Evolutionary conservation across 1,140 invertebrate species (phyloP).

Genomic region (Trinorchestia longiramus): DNA sequence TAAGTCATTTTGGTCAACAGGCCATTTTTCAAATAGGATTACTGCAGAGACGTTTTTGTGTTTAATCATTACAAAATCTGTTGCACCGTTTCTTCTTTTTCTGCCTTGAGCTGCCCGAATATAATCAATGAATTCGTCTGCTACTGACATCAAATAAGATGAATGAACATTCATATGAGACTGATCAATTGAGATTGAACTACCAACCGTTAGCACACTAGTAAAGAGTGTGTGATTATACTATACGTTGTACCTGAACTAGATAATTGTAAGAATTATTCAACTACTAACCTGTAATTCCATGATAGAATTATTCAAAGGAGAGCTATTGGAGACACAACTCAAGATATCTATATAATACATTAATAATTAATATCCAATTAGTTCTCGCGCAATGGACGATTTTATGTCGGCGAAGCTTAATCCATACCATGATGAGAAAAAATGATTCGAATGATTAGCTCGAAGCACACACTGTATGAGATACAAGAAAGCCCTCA

Average conservation of each 20-base stretch:
- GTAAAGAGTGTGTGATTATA: not conserved
- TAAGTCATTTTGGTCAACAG: not conserved
- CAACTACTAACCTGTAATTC: not conserved
- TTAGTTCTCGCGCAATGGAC: not conserved
- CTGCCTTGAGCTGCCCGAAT: not conserved
- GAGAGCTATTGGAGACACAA: not conserved
- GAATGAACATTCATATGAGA: not conserved
- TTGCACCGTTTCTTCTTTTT: not conserved
- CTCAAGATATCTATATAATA: not conserved
- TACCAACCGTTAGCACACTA: not conserved
- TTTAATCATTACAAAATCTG: no score
- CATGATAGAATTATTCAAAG: not conserved
- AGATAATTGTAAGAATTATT: not conserved
- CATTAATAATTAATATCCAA: not conserved
- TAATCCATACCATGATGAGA: not conserved
- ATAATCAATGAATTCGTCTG: not conserved
- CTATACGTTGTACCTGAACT: not conserved
- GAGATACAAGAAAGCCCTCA: no score
- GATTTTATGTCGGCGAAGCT: no score
- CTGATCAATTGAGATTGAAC: not conserved
- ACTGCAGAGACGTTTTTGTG: not conserved
- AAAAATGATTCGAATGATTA: not conserved
- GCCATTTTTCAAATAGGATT: not conserved
- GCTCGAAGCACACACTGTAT: no score
- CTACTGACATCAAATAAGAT: not conserved